Evolutionary conservation across 2,797 vertebrate genomes (phyloP).

Genomic region (Thaleichthys pacificus): DNA sequence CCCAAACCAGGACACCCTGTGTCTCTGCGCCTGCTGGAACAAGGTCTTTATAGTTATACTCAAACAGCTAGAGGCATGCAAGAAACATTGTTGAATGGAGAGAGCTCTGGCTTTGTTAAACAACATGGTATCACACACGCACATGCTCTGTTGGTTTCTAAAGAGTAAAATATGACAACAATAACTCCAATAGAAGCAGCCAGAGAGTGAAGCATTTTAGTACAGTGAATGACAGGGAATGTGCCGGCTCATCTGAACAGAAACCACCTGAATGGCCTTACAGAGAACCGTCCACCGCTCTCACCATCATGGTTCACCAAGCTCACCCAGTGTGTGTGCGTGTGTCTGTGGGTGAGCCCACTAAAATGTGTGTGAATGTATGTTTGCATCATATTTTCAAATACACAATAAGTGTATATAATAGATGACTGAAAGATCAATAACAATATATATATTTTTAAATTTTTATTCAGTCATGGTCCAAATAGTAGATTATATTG

Average conservation of each 20-base stretch:
- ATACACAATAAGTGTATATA: no score
- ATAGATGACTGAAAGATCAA: no score
- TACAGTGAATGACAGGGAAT: constrained; percentile 71
- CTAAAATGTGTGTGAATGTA: no score
- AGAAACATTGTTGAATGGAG: neutral
- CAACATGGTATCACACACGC: neutral
- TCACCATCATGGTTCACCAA: constrained; percentile 63
- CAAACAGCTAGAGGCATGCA: neutral
- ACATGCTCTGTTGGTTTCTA: constrained; percentile 26
- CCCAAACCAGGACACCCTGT: neutral
- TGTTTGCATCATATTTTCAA: no score
- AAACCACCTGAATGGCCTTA: constrained; percentile 49
- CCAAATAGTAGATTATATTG: no score
- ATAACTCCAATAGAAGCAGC: constrained; percentile 58
- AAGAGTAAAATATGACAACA: constrained; percentile 55
- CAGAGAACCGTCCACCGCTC: constrained; percentile 16
- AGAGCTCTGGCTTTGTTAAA: neutral
- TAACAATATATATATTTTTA: no score
- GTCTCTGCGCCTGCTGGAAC: neutral
- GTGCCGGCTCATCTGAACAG: constrained; percentile 73
- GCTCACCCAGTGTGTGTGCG: constrained; percentile 48
- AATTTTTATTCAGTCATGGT: no score
- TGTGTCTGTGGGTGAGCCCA: no score
- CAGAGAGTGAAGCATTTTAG: constrained; percentile 58
- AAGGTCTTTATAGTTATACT: neutral